These are phyloP conservation scores for Neomorphus geoffroyi DNA, from an alignment of 2,797 vertebrate species.

Conservation along the genomic window DNA sequence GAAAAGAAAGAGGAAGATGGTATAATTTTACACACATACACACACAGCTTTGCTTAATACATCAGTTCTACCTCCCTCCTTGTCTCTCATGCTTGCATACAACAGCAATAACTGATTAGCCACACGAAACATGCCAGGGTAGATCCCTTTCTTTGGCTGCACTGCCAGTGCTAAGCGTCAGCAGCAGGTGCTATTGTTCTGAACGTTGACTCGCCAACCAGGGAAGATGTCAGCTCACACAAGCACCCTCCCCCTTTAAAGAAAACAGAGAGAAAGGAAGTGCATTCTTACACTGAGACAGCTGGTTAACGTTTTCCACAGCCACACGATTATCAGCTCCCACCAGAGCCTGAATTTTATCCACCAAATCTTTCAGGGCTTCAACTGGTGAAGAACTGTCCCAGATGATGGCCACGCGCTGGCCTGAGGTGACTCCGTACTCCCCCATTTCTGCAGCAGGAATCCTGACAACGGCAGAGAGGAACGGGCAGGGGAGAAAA, in stretches of 20 bases:
- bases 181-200: not conserved
- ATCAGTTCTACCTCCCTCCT: not conserved
- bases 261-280: not conserved
- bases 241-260: not conserved
- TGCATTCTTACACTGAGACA: slow-evolving; percentile 81
- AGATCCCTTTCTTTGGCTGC: not conserved
- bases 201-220: not conserved
- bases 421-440: slow-evolving; percentile 79
- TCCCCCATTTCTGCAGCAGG: slow-evolving; percentile 76
- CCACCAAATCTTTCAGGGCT: slow-evolving; percentile 79
- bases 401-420: slow-evolving; percentile 87
- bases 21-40: not conserved
- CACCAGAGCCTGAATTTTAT: slow-evolving; percentile 72
- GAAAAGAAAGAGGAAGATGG: not conserved
- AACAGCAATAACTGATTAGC: not conserved
- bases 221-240: not conserved
- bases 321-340: slow-evolving; percentile 78
- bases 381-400: slow-evolving; percentile 69
- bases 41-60: not conserved
- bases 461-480: not conserved
- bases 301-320: slow-evolving; percentile 85
- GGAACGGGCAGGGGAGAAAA: rapidly evolving
- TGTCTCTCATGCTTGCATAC: not conserved
- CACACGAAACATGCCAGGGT: rapidly evolving
- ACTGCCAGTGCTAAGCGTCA: not conserved